Conservation (phyloP, 1,140 invertebrate genomes). For the Drosophila setifemur region DNA sequence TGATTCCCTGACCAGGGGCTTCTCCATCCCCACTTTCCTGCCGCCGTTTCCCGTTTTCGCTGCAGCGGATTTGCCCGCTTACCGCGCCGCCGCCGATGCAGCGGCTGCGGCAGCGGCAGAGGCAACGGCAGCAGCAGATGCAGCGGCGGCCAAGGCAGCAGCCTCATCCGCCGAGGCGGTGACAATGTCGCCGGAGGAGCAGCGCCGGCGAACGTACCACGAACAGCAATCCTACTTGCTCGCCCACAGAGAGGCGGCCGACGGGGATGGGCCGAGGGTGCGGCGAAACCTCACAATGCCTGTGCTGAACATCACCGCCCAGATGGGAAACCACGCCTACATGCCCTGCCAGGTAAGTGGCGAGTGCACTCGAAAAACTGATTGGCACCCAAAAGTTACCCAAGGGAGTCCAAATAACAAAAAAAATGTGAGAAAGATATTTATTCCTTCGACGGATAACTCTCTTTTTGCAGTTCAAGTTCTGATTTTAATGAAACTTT, state of each 20-base stretch:
- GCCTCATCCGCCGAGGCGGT: conserved; percentile 46
- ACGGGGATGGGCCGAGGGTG: conserved; percentile 24
- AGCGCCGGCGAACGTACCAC: conserved; percentile 61
- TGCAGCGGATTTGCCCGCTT: conserved; percentile 73
- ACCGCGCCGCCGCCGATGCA: conserved; percentile 64
- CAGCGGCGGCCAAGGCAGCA: conserved; percentile 16
- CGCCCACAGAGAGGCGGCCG: conserved; percentile 45
- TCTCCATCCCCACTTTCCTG: conserved; percentile 79
- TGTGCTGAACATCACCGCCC: conserved; percentile 89
- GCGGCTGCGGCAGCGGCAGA: conserved; percentile 48
- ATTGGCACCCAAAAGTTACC: too few relatives aligned
- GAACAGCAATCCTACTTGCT: conserved; percentile 71
- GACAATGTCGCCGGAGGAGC: conserved; percentile 63
- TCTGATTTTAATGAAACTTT: too few relatives aligned
- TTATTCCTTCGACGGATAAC: too few relatives aligned
- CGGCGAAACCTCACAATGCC: conserved; percentile 70
- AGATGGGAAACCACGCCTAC: conserved; percentile 93
- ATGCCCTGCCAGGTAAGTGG: conserved; percentile 90
- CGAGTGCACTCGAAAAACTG: not conserved
- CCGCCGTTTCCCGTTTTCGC: conserved; percentile 77
- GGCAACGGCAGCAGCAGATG: conserved; percentile 32
- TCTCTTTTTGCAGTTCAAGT: too few relatives aligned
- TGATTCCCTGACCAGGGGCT: conserved; percentile 74
- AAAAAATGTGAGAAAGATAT: too few relatives aligned
- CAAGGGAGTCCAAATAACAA: too few relatives aligned